Evolutionary conservation across 2,888 invertebrate genomes (phyloP), one percentile per base, ranked within the genome.

Genomic region (Pheosia gnoma): DNA sequence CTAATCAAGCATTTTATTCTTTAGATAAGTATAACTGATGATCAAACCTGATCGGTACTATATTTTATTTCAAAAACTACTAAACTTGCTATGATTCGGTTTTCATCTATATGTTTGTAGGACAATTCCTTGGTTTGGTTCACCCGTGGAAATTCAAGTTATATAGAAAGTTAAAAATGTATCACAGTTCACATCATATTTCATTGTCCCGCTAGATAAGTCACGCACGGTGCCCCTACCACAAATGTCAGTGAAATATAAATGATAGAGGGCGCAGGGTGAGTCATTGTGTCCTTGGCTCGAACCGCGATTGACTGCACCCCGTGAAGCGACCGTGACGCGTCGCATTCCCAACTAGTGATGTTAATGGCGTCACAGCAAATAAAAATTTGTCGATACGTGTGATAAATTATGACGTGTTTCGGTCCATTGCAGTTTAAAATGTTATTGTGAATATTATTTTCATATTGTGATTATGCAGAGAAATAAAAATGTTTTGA

Each of bases 261-360:
- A 91, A 90, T 91, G 88, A 91, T 83, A 54, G n/a, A 75, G 72
- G 72, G 71, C 72, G 72, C 84, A 77, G 91, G 90, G 89, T 83
- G 87, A 83, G 89, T 89, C 89, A 85, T 83, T 84, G 82, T 84
- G 77, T 80, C 79, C 84, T 77, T 82, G 82, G 77, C 85, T 84
- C 83, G 80, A 86, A 75, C 91, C 87, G 81, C 84, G 85, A 91
- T 91, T 89, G 90, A 90, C 90, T 90, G 85, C 84, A 79, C 87
- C 87, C 85, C 77, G 77, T 67, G 75, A 72, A 72, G 75, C 65
- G 59, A 73, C 74, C 82, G 80, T 89, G 88, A 89, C 86, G 84
- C 84, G 84, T 84, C 77, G 67, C 74, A 80, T 78, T 72, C 67
- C 70, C 68, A 67, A 77, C 62, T 70, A 78, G 79, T 77, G 81